These are phyloP conservation scores for Vesta saturnalis DNA, from an alignment of 2,888 invertebrate genomes.

Conservation along the genomic window DNA sequence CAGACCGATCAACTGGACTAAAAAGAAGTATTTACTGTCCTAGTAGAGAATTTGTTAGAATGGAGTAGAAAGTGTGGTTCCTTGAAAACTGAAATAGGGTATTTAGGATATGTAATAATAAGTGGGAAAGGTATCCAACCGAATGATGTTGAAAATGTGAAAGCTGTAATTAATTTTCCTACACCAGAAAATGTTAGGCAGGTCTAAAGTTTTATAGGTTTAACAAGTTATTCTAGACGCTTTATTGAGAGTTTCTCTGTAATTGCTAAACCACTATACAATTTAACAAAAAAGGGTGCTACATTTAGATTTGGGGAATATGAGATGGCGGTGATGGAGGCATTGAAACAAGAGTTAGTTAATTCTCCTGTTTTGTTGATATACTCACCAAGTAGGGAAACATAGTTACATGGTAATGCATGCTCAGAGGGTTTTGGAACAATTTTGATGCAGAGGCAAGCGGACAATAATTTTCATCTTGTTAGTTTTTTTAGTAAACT, in stretches of 20 bases:
- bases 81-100: neutral
- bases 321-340: neutral
- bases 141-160: neutral
- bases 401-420: slow-evolving; percentile 54
- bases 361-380: slow-evolving; percentile 34
- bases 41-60: neutral
- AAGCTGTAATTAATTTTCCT: slow-evolving; percentile 5
- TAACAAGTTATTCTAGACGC: slow-evolving; percentile 7
- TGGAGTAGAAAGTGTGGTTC: neutral
- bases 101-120: slow-evolving; percentile 7
- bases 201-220: slow-evolving; percentile 6
- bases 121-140: neutral
- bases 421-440: slow-evolving; percentile 49
- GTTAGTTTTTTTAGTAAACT: slow-evolving; percentile 51
- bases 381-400: slow-evolving; percentile 44
- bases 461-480: slow-evolving; percentile 45
- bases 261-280: slow-evolving; percentile 14
- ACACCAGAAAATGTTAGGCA: neutral
- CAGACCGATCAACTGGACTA: too few species aligned
- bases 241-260: slow-evolving; percentile 10
- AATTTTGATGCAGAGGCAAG: slow-evolving; percentile 49
- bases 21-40: neutral
- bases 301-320: neutral
- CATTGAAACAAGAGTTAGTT: slow-evolving; percentile 43
- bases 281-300: neutral